A percentile compares a stretch with the other conserved stretches of the same genome.
Evolutionary conservation across 2,797 vertebrate species (phyloP).

Genomic region (Limnodromus scolopaceus): DNA sequence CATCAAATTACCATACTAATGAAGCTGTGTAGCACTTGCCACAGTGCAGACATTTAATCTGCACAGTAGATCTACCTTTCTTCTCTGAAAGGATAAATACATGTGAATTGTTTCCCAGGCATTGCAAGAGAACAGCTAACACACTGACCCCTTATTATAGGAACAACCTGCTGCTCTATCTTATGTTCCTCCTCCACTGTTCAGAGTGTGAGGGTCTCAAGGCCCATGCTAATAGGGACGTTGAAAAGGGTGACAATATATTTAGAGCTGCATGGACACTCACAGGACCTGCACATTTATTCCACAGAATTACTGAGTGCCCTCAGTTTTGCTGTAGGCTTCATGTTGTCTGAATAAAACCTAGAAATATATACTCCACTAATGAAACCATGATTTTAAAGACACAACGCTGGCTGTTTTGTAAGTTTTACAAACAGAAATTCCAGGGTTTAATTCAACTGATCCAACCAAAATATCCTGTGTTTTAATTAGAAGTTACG

Average conservation of each 20-base stretch:
- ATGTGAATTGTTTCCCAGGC: rapidly evolving
- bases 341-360: background rate
- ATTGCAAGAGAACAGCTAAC: background rate
- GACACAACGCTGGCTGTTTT: background rate
- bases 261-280: background rate
- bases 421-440: background rate
- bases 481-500: background rate
- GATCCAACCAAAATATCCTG: background rate
- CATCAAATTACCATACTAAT: background rate
- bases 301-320: background rate
- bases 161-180: background rate
- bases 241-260: background rate
- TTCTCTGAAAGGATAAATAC: background rate
- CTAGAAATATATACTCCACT: background rate
- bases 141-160: background rate
- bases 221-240: rapidly evolving
- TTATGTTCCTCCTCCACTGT: background rate
- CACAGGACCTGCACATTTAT: background rate
- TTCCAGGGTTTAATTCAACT: background rate
- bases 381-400: background rate
- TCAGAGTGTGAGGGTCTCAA: background rate
- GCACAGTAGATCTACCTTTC: background rate
- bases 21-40: background rate
- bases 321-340: background rate
- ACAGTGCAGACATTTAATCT: background rate